Base-by-base conservation (phyloP, 2,113 vertebrate genomes). In the Notechis scutatus region DNA sequence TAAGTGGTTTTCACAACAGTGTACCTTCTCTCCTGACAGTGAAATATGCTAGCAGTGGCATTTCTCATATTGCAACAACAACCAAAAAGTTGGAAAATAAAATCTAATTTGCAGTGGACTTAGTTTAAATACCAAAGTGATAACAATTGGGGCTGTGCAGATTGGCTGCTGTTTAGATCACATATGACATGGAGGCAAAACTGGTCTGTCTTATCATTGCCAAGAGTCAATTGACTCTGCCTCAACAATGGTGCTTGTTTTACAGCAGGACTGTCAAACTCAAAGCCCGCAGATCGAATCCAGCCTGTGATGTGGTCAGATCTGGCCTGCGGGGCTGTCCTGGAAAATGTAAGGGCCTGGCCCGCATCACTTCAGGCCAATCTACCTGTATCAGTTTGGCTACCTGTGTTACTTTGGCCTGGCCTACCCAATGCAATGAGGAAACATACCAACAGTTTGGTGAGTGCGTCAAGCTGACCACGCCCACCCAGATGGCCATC, bases 1-100 rank as follows among this genome's bases (percentile, higher is more conserved):
- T 89, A 90, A 90, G 89, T 90, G 56, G 74, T 93, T 61, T 90
- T 90, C 61, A 93, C 55, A 86, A n/a, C 39, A 52, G 56, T 64
- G 85, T 54, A 64, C 69, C 45, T 90, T 64, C 74, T 90, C 55
- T 85, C 90, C 29, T 86, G 87, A 61, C 15, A 54, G 2, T 29
- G 55, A 29, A 47, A 64, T 86, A 54, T 6, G 56, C 81, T 93
- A 81, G 90, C 47, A 26, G 47, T 34, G 61, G 89, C 92, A 87
- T 21, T 90, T 93, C 56, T 93, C 56, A 26, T 54, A 64, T 93
- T 93, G 52, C 74, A 64, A 26, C 45, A 64, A 10, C 74, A 39
- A 87, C 61, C 14, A 9, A 87, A 93, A 64, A 85, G 45, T 23
- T 86, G 47, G 45, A 26, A 87, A 85, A 93, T 86, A 90, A 90